Percentiles rank a stretch among this genome's conserved stretches.
phyloP scores from a whole-genome alignment of 2,888 invertebrate genomes.

The Scaptomyza cyrtandrae region DNA sequence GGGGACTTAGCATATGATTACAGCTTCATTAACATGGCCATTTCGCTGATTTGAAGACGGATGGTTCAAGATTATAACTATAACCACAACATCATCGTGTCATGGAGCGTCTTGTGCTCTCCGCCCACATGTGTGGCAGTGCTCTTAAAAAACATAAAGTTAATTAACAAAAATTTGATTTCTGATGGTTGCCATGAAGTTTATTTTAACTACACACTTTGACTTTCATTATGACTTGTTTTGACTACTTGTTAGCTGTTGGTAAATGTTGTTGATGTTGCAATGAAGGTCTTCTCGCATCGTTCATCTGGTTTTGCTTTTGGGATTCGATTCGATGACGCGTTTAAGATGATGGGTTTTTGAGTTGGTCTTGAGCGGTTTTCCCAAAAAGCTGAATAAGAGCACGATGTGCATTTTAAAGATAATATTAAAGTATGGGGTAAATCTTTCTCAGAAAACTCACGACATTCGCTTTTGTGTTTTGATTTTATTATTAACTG shows the following conservation, averaged over 20 bases:
- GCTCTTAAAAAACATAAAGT: constrained; percentile 22
- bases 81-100: constrained; percentile 16
- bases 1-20: constrained; percentile 16
- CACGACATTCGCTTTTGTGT: background rate
- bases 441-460: constrained; percentile 12
- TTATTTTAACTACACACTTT: constrained; percentile 20
- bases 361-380: constrained; percentile 40
- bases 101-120: constrained; percentile 29
- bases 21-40: constrained; percentile 21
- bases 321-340: constrained; percentile 50
- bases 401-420: constrained; percentile 11
- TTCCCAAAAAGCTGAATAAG: constrained; percentile 48
- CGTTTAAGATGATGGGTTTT: constrained; percentile 32
- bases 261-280: constrained; percentile 57
- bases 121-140: constrained; percentile 37
- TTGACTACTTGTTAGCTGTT: constrained; percentile 42
- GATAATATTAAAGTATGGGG: background rate
- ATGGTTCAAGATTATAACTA: constrained; percentile 14
- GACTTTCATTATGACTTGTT: constrained; percentile 68
- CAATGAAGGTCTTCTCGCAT: constrained; percentile 60
- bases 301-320: constrained; percentile 12
- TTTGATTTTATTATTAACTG: background rate
- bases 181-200: constrained; percentile 19
- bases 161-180: constrained; percentile 4
- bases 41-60: constrained; percentile 31